These are phyloP conservation scores for Cherax quadricarinatus DNA, from an alignment of 1,140 invertebrate species.

Conservation along the genomic window DNA sequence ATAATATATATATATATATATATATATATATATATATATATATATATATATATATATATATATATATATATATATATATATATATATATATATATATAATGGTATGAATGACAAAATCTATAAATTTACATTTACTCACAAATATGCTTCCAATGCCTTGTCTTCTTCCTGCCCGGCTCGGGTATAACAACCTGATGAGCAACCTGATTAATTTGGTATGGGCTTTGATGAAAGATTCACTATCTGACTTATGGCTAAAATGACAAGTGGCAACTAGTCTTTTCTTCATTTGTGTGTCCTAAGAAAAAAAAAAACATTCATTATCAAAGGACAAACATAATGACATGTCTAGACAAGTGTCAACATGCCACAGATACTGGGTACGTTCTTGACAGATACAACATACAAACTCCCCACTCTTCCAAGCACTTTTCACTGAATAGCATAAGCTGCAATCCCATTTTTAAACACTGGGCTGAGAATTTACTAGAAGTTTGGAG, in stretches of 20 bases:
- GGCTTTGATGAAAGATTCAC: conserved; percentile 68
- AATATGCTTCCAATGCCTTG: conserved; percentile 12
- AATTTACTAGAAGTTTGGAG: conserved; percentile 12
- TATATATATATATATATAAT: not conserved
- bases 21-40: not conserved
- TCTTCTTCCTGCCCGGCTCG: conserved; percentile 62
- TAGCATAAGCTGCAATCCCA: not conserved
- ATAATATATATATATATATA: too few species aligned
- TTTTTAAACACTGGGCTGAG: conserved; percentile 19
- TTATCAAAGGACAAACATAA: not conserved
- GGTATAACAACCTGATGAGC: conserved; percentile 70
- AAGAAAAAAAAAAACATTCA: conserved; percentile 3
- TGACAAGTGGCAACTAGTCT: conserved; percentile 2
- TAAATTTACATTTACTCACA: not conserved
- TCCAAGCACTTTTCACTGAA: conserved; percentile 15
- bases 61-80: not conserved
- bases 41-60: not conserved
- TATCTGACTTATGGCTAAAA: conserved; percentile 58
- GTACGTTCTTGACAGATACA: conserved; percentile 39
- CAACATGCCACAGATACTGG: conserved; percentile 40
- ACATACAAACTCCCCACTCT: conserved; percentile 18
- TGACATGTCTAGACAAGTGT: conserved; percentile 9
- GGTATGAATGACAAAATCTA: conserved; percentile 15
- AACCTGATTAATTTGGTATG: conserved; percentile 72
- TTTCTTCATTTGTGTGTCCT: not conserved